Base-by-base conservation (phyloP, 2,888 invertebrate genomes). In the Catonia carolina region DNA sequence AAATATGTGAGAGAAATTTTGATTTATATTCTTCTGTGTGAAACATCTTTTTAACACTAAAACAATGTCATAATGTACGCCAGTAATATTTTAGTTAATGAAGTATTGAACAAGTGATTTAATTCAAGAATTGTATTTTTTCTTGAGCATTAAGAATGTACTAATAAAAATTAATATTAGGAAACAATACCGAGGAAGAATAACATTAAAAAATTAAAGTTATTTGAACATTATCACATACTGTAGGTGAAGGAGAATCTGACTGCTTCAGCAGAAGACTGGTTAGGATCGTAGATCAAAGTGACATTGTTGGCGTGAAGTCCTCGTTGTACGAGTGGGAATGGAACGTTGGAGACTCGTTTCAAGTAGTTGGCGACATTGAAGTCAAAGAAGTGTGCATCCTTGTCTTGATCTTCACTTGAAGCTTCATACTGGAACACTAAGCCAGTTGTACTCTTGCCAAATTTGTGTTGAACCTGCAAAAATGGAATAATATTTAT, bases 371-470 rank as follows among this genome's bases (percentile, higher is more conserved):
- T 70, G 18, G 68, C 67, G 35, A 72, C 63, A 8, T 27, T 27
- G 27, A 27, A 27, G 8, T 27, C 8, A 27, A 27, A 27, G 27
- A 27, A 27, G 27, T 27, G 8, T 6, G 4, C 27, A 59, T 74
- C 74, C 39, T 72, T 69, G 64, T 72, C 76, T 65, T 77, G 74
- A 47, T 69, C 69, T 42, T 81, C 79, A 33, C 78, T 77, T 62
- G 75, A 75, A 60, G 76, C 77, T 66, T 78, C 73, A 5, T 79
- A 62, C 31, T 77, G 76, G 73, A 80, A 77, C 42, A 74, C 72
- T 62, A 77, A 70, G 17, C 83, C 82, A 55, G 76, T n/a, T n/a
- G n/a, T 59, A 47, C 64, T 62, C 50, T 65, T 56, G 36, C 67
- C 67, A 8, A 27, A 27, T 8, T 4, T 27, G 27, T 27, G 8